Conservation (phyloP, 2,888 invertebrate species). For the Aphodius sticticus region DNA sequence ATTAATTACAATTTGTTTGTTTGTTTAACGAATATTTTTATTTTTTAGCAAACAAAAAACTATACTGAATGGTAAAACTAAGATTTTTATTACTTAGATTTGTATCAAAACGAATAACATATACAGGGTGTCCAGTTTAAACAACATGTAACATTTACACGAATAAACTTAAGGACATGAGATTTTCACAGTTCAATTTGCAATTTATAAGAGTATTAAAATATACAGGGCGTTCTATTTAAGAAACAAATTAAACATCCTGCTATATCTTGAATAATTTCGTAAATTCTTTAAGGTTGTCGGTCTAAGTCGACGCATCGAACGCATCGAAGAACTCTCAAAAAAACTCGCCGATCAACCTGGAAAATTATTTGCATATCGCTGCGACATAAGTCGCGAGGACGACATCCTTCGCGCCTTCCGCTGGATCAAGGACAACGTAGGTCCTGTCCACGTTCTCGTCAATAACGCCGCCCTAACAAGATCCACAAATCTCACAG, state of each 20-base stretch:
- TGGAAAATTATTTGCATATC: slow-evolving; percentile 40
- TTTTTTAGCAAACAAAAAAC: no score
- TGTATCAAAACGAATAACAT: no score
- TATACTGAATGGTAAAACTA: no score
- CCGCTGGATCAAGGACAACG: slow-evolving; percentile 38
- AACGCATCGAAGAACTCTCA: slow-evolving; percentile 40
- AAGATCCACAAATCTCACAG: slow-evolving; percentile 38
- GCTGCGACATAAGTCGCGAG: slow-evolving; percentile 43
- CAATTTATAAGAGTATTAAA: no score
- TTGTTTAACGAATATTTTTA: no score
- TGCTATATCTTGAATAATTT: slow-evolving; percentile 15
- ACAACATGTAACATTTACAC: no score
- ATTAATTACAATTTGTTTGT: no score
- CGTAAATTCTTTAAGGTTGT: slow-evolving; percentile 37
- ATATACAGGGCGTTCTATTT: background rate
- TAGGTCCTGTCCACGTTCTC: slow-evolving; percentile 43
- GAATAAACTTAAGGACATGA: no score
- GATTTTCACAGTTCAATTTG: no score
- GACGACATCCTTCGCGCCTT: slow-evolving; percentile 42
- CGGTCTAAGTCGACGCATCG: slow-evolving; percentile 42
- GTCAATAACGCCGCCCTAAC: slow-evolving; percentile 46
- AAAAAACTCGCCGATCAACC: slow-evolving; percentile 37
- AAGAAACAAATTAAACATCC: no score
- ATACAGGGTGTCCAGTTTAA: background rate
- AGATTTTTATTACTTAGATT: no score